phyloP scores from a whole-genome alignment of 2,113 vertebrate species.

The Nestor notabilis region DNA sequence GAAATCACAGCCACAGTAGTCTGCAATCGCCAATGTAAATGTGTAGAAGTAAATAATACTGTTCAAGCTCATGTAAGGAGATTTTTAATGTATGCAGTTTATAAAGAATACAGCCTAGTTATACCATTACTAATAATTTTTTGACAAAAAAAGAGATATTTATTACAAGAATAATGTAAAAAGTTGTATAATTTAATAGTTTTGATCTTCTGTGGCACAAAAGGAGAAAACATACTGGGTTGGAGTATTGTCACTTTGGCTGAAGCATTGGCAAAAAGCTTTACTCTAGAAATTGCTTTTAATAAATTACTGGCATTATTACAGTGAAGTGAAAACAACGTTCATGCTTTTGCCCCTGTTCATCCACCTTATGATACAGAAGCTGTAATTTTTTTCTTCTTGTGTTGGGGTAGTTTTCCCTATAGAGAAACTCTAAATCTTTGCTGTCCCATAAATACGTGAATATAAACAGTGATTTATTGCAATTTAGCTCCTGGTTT shows the following conservation, averaged over 20 bases:
- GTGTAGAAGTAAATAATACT: neutral
- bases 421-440: constrained; percentile 72
- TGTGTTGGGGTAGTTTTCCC: constrained; percentile 63
- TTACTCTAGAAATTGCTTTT: constrained; percentile 43
- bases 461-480: constrained; percentile 79
- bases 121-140: neutral
- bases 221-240: constrained; percentile 19
- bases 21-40: neutral
- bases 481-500: constrained; percentile 78
- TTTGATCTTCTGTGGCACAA: constrained; percentile 6
- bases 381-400: constrained; percentile 63
- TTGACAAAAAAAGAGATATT: neutral
- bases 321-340: constrained; percentile 35
- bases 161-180: neutral
- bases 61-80: neutral
- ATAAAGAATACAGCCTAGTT: neutral
- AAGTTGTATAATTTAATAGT: constrained; percentile 9
- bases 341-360: constrained; percentile 35
- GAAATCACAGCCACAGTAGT: neutral
- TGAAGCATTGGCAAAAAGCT: constrained; percentile 24
- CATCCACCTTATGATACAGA: constrained; percentile 43
- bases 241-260: constrained; percentile 12
- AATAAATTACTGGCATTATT: constrained; percentile 65
- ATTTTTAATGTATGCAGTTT: neutral
- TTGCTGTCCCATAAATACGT: constrained; percentile 73